Evolutionary conservation across 2,888 invertebrate species (phyloP), one percentile per base, ranked within the genome.

Genomic region (Thereva unica): DNA sequence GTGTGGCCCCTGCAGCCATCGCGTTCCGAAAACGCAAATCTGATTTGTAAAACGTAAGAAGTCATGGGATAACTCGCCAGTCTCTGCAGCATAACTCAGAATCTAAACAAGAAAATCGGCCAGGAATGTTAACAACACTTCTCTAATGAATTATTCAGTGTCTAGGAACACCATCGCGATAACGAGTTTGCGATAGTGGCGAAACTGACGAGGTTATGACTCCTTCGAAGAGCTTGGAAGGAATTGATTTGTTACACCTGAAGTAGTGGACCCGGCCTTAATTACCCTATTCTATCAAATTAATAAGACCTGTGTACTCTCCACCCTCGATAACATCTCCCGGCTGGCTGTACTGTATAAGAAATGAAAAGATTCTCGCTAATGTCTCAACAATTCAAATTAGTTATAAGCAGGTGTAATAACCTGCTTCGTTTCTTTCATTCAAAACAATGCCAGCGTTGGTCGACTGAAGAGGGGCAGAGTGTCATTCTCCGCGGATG

Each of bases 331-430:
- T 61, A 61, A 9, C 61, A 61, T 61, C 57, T 44, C 5, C 47
- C 10, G n/a, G 37, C 61, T 23, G 50, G 40, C 4, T 9, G 23
- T 61, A 50, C 7, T 50, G 61, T 50, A 50, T 23, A 40, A 49
- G 37, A 35, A 41, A 9, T 53, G 23, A 40, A 34, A 35, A 50
- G 41, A 42, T 9, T 38, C 8, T 12, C 61, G 49, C 49, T 59
- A 68, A 54, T 68, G 68, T 65, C 49, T 56, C 64, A 59, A 68
- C 65, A 68, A 54, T 53, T 47, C 53, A 64, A 57, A 66, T 68
- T 65, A 59, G 61, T 45, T 40, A 57, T 65, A 61, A 68, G 49
- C 65, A 68, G 65, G 68, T 68, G 55, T 55, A 64, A 64, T 64
- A 64, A 64, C 54, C 45, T 50, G 40, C 61, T 40, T 50, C 41